Evolutionary conservation across 1,140 invertebrate species (phyloP), one percentile per base, ranked within the genome.

Genomic region (Pachypeltis micranthus): DNA sequence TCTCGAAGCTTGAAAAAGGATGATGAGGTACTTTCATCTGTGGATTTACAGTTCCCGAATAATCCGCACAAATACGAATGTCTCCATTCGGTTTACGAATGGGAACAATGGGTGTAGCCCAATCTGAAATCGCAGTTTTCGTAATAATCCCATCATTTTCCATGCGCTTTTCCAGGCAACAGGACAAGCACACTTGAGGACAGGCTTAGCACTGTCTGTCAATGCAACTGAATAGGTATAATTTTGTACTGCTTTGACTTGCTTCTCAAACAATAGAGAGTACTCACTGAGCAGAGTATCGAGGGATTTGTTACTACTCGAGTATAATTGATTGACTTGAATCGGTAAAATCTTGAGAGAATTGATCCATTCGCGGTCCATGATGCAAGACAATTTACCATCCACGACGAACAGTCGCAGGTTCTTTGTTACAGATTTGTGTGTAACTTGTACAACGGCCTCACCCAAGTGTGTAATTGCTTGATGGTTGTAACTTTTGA

Each of bases 51-150:
- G 75, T 76, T 1, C 70, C 67, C 61, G 75, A 75, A 70, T 76
- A 81, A 70, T 82, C 78, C 0, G 70, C 73, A 67, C 77, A 78
- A 28, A 81, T 70, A 19, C 79, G 63, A 28, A 75, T 65, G 19
- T 68, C 65, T 10, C 74, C 75, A 66, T 80, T 69, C 0, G 70
- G 56, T 63, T 81, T 81, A 21, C 70, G 29, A 0, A 80, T 74
- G 1, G 74, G 68, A 0, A 81, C 78, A 4, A 81, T 67, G 0
- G 77, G 78, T 2, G 78, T 74, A 3, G 74, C 77, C 78, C 77
- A 81, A 44, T 77, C 72, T 16, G 71, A 73, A 63, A 66, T 64
- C 54, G 73, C 69, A 19, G 77, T 72, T 57, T 68, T 67, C 55
- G 67, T 54, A 19, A 77, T 72, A 23, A 76, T 70, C 26, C 74